Conservation (phyloP, 2,888 invertebrate genomes). For the Drosophila tanythrix region DNA sequence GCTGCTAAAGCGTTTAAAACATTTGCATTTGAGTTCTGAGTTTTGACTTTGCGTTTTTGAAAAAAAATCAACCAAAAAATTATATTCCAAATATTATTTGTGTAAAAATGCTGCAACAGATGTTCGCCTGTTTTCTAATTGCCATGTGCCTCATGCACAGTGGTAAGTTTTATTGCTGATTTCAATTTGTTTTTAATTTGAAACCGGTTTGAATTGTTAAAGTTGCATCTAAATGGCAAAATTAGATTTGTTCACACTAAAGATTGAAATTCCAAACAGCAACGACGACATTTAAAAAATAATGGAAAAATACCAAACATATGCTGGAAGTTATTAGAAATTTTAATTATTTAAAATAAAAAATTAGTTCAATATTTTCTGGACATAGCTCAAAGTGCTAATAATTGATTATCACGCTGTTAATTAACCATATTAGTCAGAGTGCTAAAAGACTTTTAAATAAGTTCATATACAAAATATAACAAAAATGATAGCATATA, state of each 20-base stretch:
- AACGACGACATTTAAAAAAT: background rate
- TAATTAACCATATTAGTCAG: background rate
- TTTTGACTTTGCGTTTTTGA: slow-evolving; percentile 5
- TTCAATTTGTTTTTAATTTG: background rate
- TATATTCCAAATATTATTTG: slow-evolving; percentile 4
- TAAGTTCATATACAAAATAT: background rate
- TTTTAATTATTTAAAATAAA: background rate
- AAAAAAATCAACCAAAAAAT: background rate
- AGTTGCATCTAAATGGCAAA: slow-evolving; percentile 1
- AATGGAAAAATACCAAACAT: background rate
- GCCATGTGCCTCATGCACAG: slow-evolving; percentile 79
- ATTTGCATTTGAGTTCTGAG: background rate
- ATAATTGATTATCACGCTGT: background rate
- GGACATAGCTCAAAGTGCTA: background rate
- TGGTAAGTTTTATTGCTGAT: slow-evolving; percentile 70
- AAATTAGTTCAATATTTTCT: background rate
- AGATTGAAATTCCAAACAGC: background rate
- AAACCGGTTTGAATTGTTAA: slow-evolving; percentile 30
- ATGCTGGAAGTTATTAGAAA: background rate
- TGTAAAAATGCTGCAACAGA: slow-evolving; percentile 77
- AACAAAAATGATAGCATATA: background rate
- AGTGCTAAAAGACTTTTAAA: background rate
- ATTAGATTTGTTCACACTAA: background rate
- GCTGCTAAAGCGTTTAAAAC: slow-evolving; percentile 49
- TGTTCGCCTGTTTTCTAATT: slow-evolving; percentile 71